Base-by-base conservation (phyloP, 2,113 vertebrate species). In the Podocnemis expansa region DNA sequence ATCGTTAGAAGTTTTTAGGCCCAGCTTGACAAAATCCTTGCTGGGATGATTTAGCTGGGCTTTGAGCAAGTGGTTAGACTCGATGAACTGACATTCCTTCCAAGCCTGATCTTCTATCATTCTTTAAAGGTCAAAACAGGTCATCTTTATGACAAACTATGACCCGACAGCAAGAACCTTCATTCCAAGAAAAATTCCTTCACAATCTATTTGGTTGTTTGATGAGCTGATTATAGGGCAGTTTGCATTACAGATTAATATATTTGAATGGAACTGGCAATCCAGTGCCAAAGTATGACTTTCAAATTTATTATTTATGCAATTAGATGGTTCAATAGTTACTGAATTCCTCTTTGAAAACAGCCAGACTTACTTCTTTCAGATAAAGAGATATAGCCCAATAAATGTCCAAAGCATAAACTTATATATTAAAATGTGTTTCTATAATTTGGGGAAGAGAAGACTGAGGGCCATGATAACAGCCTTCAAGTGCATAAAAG, bases 161-260 rank as follows among this genome's bases (percentile, higher is more conserved):
- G 54, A 86, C n/a, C 45, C 73, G 4, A 78, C 67, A 85, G 14
- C 17, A 0, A 31, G 54, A 88, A 11, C 94, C 95, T 89, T 70
- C 67, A 96, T 76, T 96, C 58, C 58, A 82, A 4, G 27, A 93
- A 88, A 89, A 97, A 93, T 78, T 55, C 82, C 52, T 89, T 45
- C 25, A 21, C 8, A 67, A 93, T 90, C 82, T 93, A 41, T 34
- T 88, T 52, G 81, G 84, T 91, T 91, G 84, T 52, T 78, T 83
- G 93, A 94, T 93, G 94, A 93, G 82, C 86, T 67, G 95, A 95
- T 96, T 96, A 96, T 4, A 70, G 78, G 88, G 41, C 93, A 95
- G 95, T 89, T 96, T 88, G 89, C 85, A 94, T 38, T 89, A 73
- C 58, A 89, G 88, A 73, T 84, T 76, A 85, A 47, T 84, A 85